Evolutionary conservation across 2,888 invertebrate species (phyloP).

Genomic region (Yponomeuta plumbellus): DNA sequence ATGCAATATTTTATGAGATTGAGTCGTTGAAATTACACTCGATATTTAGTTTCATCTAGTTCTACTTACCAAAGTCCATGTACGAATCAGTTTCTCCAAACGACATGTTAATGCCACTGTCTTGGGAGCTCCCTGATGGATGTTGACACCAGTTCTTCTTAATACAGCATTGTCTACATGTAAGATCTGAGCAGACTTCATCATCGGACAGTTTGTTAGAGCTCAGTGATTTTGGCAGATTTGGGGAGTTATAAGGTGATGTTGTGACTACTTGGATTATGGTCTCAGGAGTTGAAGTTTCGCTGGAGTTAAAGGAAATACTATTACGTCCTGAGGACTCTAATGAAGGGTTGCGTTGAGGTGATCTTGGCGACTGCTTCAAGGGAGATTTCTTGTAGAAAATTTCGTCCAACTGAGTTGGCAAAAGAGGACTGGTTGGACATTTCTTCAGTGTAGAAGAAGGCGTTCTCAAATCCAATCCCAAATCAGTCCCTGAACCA

Average conservation of each 20-base stretch:
- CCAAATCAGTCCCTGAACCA: slow-evolving; percentile 65
- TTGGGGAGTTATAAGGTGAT: slow-evolving; percentile 50
- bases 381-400: slow-evolving; percentile 48
- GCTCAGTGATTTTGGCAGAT: slow-evolving; percentile 71
- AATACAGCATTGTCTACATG: slow-evolving; percentile 64
- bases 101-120: slow-evolving; percentile 85
- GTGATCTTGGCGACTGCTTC: slow-evolving; percentile 59
- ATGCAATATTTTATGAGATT: slow-evolving; percentile 19
- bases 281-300: slow-evolving; percentile 71
- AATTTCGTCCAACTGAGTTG: slow-evolving; percentile 56
- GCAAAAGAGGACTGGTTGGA: slow-evolving; percentile 66
- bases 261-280: slow-evolving; percentile 68
- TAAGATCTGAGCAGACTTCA: slow-evolving; percentile 67
- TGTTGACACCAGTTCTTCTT: slow-evolving; percentile 80
- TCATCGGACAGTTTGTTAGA: slow-evolving; percentile 77
- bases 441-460: slow-evolving; percentile 50
- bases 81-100: slow-evolving; percentile 82
- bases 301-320: slow-evolving; percentile 71
- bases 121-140: slow-evolving; percentile 84
- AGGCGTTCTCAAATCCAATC: slow-evolving; percentile 50
- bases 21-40: not conserved
- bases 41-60: not conserved
- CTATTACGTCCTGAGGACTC: slow-evolving; percentile 65
- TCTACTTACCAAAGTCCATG: slow-evolving; percentile 61
- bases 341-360: slow-evolving; percentile 61